These are phyloP conservation scores for Corythornis vintsioides DNA, from an alignment of 2,113 vertebrate species.

Conservation along the genomic window DNA sequence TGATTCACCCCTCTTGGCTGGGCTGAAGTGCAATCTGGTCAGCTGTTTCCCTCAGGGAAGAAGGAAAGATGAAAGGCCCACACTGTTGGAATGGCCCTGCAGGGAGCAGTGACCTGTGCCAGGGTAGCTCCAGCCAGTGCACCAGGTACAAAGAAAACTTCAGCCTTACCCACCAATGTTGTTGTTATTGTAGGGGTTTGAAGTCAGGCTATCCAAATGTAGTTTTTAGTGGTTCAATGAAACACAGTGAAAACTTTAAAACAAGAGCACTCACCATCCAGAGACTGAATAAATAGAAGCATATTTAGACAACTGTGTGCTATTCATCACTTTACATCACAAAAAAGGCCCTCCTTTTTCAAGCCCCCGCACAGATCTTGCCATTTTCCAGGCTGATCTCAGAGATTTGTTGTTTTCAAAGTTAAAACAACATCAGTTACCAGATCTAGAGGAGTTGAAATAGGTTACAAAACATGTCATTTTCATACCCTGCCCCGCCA, in stretches of 20 bases:
- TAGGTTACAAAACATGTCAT: background rate
- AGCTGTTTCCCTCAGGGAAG: background rate
- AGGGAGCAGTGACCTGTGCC: background rate
- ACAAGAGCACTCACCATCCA: slow-evolving; percentile 2
- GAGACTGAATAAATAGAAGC: slow-evolving; percentile 49
- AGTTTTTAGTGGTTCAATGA: slow-evolving; percentile 16
- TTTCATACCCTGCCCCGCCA: background rate
- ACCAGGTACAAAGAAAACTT: background rate
- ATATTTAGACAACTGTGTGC: slow-evolving; percentile 53
- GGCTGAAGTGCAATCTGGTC: background rate
- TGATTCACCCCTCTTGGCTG: slow-evolving; percentile 31
- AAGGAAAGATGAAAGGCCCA: background rate
- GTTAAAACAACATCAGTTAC: slow-evolving; percentile 37
- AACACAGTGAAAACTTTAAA: slow-evolving; percentile 20
- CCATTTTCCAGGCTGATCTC: slow-evolving; percentile 39
- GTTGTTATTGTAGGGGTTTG: background rate
- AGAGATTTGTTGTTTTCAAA: slow-evolving; percentile 41
- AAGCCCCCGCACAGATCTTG: background rate
- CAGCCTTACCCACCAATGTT: background rate
- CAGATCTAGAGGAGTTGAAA: background rate
- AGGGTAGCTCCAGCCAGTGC: background rate
- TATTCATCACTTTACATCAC: slow-evolving; percentile 11
- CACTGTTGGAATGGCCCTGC: background rate
- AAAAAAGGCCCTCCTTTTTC: slow-evolving; percentile 3
- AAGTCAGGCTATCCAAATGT: background rate